Conservation (phyloP, 2,888 invertebrate species). For the Rhagonycha fulva region DNA sequence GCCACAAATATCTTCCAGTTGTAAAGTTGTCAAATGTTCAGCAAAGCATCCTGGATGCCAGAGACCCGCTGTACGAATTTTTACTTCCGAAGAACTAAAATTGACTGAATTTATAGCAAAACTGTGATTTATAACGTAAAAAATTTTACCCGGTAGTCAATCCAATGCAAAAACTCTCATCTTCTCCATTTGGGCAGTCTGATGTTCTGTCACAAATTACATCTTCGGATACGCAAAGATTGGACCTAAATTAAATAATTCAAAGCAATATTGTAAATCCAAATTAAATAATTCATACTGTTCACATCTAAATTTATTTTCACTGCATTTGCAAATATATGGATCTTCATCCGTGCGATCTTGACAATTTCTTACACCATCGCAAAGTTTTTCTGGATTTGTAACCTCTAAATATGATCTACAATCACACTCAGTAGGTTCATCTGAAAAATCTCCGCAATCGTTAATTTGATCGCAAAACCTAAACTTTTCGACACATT, state of each 20-base stretch:
- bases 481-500: constrained; percentile 69
- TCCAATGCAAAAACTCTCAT: constrained; percentile 69
- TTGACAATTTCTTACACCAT: constrained; percentile 75
- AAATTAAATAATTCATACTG: constrained; percentile 51
- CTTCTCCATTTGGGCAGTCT: constrained; percentile 77
- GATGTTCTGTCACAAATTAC: constrained; percentile 75
- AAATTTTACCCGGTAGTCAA: constrained; percentile 41
- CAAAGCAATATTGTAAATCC: background rate
- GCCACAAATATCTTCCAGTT: constrained; percentile 65
- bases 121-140: constrained; percentile 33
- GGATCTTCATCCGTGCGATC: constrained; percentile 79
- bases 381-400: constrained; percentile 72
- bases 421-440: constrained; percentile 67
- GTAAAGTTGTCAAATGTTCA: constrained; percentile 57
- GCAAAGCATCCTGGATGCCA: constrained; percentile 75
- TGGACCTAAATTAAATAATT: constrained; percentile 44
- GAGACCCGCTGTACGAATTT: constrained; percentile 67
- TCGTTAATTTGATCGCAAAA: constrained; percentile 72
- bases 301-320: constrained; percentile 58
- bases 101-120: constrained; percentile 6
- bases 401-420: constrained; percentile 70
- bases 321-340: constrained; percentile 64
- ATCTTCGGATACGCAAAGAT: constrained; percentile 70
- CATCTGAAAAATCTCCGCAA: constrained; percentile 76
- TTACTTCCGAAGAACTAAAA: constrained; percentile 64